A percentile compares a stretch with the other conserved stretches of the same genome.
phyloP scores from a whole-genome alignment of 37 sponge, comb jelly and placozoan species.

The Chondrilla cf. caribensis region DNA sequence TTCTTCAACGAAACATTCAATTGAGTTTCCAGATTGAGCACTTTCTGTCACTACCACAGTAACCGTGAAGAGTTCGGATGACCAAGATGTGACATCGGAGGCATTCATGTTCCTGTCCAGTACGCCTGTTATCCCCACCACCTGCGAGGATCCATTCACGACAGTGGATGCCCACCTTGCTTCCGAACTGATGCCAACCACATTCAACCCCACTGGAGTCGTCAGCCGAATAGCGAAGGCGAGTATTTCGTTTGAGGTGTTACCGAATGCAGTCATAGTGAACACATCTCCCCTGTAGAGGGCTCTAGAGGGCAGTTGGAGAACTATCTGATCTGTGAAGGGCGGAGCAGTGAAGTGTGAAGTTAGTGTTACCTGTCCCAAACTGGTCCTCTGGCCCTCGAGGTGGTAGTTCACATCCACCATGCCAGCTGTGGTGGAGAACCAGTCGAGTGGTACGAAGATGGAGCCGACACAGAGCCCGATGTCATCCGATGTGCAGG shows the following conservation, averaged over 20 bases:
- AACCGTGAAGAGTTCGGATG: slow-evolving; percentile 22
- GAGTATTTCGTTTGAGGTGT: slow-evolving; percentile 31
- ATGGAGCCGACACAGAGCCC: slow-evolving; percentile 41
- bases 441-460: slow-evolving; percentile 51
- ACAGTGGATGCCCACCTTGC: slow-evolving; percentile 22
- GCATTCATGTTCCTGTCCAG: background rate
- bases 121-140: background rate
- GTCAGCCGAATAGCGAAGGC: slow-evolving; percentile 16
- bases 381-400: background rate
- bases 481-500: slow-evolving; percentile 30
- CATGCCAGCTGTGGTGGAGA: background rate
- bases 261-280: slow-evolving; percentile 32
- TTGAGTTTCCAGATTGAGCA: background rate
- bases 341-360: background rate
- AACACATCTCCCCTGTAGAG: slow-evolving; percentile 46
- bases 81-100: background rate
- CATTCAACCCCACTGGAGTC: background rate
- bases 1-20: slow-evolving; percentile 36
- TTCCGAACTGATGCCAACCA: background rate
- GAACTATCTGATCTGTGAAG: slow-evolving; percentile 24
- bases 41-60: background rate
- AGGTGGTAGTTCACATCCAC: background rate
- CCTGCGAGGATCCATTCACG: background rate
- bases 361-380: background rate
- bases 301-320: slow-evolving; percentile 41